These are phyloP conservation scores for Serinus canaria DNA, from an alignment of 2,113 vertebrate genomes.

Conservation along the genomic window DNA sequence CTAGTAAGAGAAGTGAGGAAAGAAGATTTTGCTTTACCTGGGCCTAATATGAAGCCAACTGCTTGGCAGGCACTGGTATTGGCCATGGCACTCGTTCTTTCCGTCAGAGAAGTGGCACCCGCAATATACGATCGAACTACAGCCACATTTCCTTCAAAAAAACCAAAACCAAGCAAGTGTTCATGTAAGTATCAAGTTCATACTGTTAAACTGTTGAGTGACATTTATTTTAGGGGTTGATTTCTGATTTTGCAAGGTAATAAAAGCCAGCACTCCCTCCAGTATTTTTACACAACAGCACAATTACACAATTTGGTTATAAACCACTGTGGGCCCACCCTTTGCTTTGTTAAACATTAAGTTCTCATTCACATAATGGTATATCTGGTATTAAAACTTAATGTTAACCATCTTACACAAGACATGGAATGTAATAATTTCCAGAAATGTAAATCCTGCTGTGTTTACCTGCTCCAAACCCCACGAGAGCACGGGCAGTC, in stretches of 20 bases:
- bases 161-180: not conserved
- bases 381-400: not conserved
- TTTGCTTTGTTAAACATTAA: not conserved
- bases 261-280: not conserved
- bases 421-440: not conserved
- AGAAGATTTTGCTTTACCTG: conserved; percentile 75
- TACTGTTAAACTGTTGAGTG: not conserved
- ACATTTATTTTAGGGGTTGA: not conserved
- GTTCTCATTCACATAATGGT: not conserved
- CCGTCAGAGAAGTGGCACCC: conserved; percentile 89
- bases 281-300: not conserved
- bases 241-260: not conserved
- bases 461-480: conserved; percentile 93
- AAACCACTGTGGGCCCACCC: fast-evolving
- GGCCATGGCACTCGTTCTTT: conserved; percentile 92
- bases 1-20: not conserved
- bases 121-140: conserved; percentile 91
- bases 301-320: not conserved
- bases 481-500: conserved; percentile 85
- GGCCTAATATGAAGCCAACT: conserved; percentile 93
- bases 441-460: not conserved
- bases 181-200: not conserved
- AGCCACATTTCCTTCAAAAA: conserved; percentile 87
- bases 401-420: fast-evolving
- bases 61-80: conserved; percentile 95